Conservation (phyloP, 2,797 vertebrate species). For the Morelia viridis region DNA sequence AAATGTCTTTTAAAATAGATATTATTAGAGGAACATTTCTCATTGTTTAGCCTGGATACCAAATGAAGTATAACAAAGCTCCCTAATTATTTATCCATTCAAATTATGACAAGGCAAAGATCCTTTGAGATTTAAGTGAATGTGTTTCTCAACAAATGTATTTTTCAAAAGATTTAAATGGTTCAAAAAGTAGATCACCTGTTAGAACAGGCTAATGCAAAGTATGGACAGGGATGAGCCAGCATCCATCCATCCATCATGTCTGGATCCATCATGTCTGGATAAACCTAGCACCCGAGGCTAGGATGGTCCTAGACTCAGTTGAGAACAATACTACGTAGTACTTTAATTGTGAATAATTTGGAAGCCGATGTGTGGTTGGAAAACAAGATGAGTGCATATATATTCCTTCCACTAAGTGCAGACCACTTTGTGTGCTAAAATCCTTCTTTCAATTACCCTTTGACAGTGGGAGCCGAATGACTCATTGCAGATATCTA, state of each 20-base stretch:
- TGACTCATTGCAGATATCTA: background rate
- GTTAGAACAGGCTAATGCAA: background rate
- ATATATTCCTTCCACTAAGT: background rate
- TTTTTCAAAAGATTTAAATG: background rate
- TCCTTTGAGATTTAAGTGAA: background rate
- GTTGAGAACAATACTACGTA: background rate
- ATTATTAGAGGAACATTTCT: background rate
- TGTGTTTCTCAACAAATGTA: background rate
- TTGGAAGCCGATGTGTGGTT: background rate
- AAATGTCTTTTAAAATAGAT: background rate
- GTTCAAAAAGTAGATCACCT: background rate
- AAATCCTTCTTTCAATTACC: background rate
- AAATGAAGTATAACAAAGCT: background rate
- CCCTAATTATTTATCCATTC: background rate
- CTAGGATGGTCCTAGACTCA: background rate
- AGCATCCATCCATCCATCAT: background rate
- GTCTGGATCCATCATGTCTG: background rate
- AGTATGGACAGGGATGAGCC: too few relatives aligned
- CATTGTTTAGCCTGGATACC: background rate
- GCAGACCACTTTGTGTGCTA: background rate
- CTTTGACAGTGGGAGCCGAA: background rate
- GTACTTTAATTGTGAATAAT: background rate
- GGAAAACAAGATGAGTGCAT: background rate
- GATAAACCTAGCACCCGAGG: background rate
- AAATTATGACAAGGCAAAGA: background rate